Conservation (phyloP, 2,888 invertebrate genomes). For the Oeneis ivallda region DNA sequence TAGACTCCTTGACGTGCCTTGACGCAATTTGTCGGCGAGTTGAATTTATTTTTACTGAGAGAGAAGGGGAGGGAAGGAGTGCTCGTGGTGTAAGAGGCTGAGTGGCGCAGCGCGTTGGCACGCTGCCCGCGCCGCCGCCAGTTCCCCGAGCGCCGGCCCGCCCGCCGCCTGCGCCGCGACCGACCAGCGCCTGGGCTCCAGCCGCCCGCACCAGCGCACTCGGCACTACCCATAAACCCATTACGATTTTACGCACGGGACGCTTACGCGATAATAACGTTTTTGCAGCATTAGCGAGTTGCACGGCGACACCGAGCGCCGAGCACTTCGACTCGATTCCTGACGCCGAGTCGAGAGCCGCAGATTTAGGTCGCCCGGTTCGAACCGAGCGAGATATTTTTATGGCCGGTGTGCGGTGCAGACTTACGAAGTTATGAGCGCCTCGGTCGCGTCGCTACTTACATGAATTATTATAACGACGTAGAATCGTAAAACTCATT, state of each 20-base stretch:
- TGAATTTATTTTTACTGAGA: constrained; percentile 68
- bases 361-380: constrained; percentile 80
- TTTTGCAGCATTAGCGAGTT: constrained; percentile 39
- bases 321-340: constrained; percentile 51
- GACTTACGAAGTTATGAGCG: constrained; percentile 70
- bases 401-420: constrained; percentile 75
- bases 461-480: constrained; percentile 74
- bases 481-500: constrained; percentile 75
- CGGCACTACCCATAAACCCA: constrained; percentile 29
- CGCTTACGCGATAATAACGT: constrained; percentile 37
- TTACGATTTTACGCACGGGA: constrained; percentile 32
- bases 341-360: constrained; percentile 53
- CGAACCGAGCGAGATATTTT: constrained; percentile 78
- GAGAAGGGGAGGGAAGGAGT: constrained; percentile 42
- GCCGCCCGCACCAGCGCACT: constrained; percentile 51
- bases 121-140: constrained; percentile 68
- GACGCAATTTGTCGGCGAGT: constrained; percentile 55
- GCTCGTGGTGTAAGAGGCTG: constrained; percentile 68
- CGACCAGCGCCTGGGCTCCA: constrained; percentile 37
- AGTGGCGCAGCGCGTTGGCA: constrained; percentile 71
- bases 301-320: constrained; percentile 39
- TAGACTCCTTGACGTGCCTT: constrained; percentile 47
- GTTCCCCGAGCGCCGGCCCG: constrained; percentile 71
- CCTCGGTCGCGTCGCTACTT: constrained; percentile 65
- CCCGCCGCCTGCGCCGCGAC: constrained; percentile 62